Evolutionary conservation across 1,140 invertebrate genomes (phyloP).

Genomic region (Hyles euphorbiae): DNA sequence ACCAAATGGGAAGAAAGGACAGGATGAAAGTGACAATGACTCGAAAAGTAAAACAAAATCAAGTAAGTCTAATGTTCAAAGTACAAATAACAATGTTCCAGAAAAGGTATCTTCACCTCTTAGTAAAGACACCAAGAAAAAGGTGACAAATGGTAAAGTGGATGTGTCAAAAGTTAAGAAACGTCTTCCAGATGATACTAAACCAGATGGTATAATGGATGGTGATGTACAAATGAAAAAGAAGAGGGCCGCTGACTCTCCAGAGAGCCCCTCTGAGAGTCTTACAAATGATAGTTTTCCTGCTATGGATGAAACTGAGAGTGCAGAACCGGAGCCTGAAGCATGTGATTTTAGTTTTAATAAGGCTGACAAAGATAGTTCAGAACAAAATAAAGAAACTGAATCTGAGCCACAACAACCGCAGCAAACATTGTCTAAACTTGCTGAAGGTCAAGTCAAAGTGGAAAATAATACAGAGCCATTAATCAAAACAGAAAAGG

Average conservation of each 20-base stretch:
- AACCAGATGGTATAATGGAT: conserved; percentile 76
- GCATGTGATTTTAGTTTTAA: conserved; percentile 70
- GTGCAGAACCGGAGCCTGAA: conserved; percentile 77
- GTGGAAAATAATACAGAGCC: conserved; percentile 43
- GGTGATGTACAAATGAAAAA: conserved; percentile 81
- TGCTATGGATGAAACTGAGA: conserved; percentile 85
- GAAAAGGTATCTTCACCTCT: conserved; percentile 77
- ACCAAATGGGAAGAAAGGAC: conserved; percentile 77
- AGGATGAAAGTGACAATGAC: conserved; percentile 82
- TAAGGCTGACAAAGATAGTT: conserved; percentile 62
- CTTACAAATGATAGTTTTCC: conserved; percentile 88
- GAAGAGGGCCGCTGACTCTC: conserved; percentile 80
- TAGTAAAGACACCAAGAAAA: conserved; percentile 78
- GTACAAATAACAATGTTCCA: conserved; percentile 65
- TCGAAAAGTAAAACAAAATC: conserved; percentile 72
- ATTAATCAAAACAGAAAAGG: conserved; percentile 57
- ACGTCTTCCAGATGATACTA: conserved; percentile 77
- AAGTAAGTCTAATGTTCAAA: conserved; percentile 58
- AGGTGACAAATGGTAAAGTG: conserved; percentile 80
- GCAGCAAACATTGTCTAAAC: conserved; percentile 19
- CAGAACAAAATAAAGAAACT: conserved; percentile 66
- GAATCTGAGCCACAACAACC: conserved; percentile 43
- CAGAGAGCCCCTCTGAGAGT: conserved; percentile 86
- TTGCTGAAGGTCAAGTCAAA: conserved; percentile 47
- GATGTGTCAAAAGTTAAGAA: conserved; percentile 83